Evolutionary conservation across 2,113 vertebrate genomes (phyloP), one percentile per base, ranked within the genome.

Genomic region (Cariama cristata): DNA sequence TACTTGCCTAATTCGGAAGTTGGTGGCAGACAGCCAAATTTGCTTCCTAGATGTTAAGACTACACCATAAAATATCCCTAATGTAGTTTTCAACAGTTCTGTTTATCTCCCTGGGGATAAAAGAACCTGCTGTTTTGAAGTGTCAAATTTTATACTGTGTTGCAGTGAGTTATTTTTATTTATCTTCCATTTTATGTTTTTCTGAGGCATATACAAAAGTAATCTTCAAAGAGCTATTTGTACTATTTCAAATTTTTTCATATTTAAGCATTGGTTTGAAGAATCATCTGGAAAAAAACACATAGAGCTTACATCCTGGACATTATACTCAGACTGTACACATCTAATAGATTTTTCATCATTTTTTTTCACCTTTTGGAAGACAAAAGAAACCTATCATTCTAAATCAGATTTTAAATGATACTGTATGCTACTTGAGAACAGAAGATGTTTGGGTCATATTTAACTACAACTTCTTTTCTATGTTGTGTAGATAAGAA

Each of bases 51-150:
- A 94, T 91, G 90, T 97, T 97, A 97, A 96, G 67, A 52, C 72
- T 87, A 63, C 67, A 77, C 91, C 96, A 97, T 98, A 97, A 98
- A 97, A 98, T 96, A 97, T 96, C 92, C 93, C 63, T 97, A 97
- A 98, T 97, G 74, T 85, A 83, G 76, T 97, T 98, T 98, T 98
- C 95, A 97, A 92, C 96, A 87, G 91, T 97, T 98, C 96, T 97
- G 88, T 98, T 98, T 98, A 96, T 97, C 95, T 98, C 96, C 53
- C 64, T 18, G 45, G 91, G 91, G 96, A 98, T 92, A 97, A 97
- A 97, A 96, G 97, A 97, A 95, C 52, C 56, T 88, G 86, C 75
- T 96, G 86, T 97, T 98, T 97, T 94, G 95, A 98, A 98, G 97
- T 98, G 97, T 97, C 97, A 98, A 87, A 93, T 97, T 97, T 98